Evolutionary conservation across 2,797 vertebrate genomes (phyloP).

Genomic region (Enteromius trimaculatus): DNA sequence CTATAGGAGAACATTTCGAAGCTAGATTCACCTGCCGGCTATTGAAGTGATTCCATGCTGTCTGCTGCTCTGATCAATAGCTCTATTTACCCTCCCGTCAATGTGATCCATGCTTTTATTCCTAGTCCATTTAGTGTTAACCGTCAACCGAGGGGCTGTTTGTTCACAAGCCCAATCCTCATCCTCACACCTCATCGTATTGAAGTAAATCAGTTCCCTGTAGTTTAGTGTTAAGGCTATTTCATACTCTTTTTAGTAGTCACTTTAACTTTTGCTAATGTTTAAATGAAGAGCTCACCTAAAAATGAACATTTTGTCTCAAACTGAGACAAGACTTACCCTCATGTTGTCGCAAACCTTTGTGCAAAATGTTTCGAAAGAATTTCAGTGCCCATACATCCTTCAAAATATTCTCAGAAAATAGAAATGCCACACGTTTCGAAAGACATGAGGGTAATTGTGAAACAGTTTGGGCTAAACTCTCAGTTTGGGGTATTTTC

Average conservation of each 20-base stretch:
- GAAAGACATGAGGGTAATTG: background rate
- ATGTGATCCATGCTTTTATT: constrained; percentile 48
- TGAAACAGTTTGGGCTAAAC: background rate
- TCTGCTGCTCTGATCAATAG: constrained; percentile 64
- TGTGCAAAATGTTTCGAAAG: background rate
- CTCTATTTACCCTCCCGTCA: constrained; percentile 61
- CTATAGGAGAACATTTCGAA: constrained; percentile 46
- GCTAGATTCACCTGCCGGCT: constrained; percentile 34
- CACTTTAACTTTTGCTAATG: background rate
- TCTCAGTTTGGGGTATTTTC: background rate
- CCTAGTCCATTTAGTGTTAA: constrained; percentile 6
- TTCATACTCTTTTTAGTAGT: background rate
- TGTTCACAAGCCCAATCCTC: background rate
- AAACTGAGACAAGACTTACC: background rate
- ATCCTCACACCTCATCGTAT: background rate
- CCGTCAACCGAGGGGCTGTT: constrained; percentile 9
- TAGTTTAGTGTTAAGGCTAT: constrained; percentile 1
- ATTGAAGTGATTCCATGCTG: constrained; percentile 3
- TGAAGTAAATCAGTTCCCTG: constrained; percentile 20
- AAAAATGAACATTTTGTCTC: background rate
- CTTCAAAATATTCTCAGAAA: background rate
- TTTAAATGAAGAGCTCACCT: background rate
- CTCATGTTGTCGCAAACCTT: background rate
- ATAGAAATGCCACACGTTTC: background rate
- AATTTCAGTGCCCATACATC: background rate